Conservation (phyloP, 2,113 vertebrate genomes). For the Trogon melanurus region DNA sequence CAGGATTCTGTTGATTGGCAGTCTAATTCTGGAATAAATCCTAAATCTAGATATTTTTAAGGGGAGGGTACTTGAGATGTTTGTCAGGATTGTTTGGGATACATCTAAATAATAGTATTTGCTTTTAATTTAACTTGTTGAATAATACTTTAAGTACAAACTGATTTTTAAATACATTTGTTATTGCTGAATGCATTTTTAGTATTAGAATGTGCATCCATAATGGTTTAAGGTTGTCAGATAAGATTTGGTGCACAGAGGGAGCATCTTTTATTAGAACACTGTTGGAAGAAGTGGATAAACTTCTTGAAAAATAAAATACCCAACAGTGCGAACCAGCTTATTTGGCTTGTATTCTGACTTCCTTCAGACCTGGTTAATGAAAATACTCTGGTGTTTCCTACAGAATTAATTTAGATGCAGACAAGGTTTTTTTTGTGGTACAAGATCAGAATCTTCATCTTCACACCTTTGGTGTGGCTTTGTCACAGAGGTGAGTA, state of each 20-base stretch:
- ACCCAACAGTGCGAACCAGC: neutral
- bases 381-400: neutral
- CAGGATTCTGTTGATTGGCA: neutral
- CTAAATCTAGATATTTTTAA: neutral
- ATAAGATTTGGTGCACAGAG: neutral
- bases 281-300: neutral
- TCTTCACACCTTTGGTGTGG: neutral
- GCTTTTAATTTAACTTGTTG: neutral
- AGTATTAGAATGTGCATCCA: neutral
- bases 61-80: neutral
- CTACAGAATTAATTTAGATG: neutral
- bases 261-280: neutral
- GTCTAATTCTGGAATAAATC: neutral
- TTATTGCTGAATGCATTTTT: neutral
- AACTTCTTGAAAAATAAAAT: neutral
- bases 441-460: neutral
- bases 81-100: neutral
- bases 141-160: neutral
- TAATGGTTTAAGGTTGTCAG: neutral
- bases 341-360: neutral
- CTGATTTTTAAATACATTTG: neutral
- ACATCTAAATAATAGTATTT: neutral
- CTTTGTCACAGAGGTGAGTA: neutral
- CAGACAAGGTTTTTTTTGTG: neutral
- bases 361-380: neutral